These are phyloP conservation scores for Pteronotus mesoamericanus DNA, from an alignment of 2,797 vertebrate genomes.

Conservation along the genomic window DNA sequence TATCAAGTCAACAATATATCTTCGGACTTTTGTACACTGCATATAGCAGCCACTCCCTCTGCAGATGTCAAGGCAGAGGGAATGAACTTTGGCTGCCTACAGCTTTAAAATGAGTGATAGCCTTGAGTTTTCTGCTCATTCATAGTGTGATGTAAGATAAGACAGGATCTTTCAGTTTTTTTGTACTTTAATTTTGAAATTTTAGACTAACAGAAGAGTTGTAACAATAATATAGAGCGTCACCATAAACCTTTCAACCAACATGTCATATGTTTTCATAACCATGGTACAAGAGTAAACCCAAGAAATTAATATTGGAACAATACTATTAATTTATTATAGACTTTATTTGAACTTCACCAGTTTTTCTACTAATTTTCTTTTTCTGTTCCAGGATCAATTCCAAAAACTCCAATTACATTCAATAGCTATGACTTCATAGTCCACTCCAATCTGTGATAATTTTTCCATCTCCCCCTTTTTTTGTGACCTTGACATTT, in stretches of 20 bases:
- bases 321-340: background rate
- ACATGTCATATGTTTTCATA: background rate
- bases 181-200: background rate
- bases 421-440: background rate
- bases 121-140: background rate
- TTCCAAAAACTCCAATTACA: background rate
- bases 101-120: background rate
- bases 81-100: background rate
- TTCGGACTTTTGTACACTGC: background rate
- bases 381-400: background rate
- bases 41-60: background rate
- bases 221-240: background rate
- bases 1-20: background rate
- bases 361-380: background rate
- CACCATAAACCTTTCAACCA: background rate
- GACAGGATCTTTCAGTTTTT: background rate
- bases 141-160: background rate
- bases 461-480: background rate
- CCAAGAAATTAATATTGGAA: background rate
- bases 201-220: background rate
- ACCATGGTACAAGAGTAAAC: background rate
- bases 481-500: background rate
- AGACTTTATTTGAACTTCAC: background rate
- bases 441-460: background rate
- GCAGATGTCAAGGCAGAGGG: background rate